Conservation (phyloP, 1,140 invertebrate species). For the Lerema accius region DNA sequence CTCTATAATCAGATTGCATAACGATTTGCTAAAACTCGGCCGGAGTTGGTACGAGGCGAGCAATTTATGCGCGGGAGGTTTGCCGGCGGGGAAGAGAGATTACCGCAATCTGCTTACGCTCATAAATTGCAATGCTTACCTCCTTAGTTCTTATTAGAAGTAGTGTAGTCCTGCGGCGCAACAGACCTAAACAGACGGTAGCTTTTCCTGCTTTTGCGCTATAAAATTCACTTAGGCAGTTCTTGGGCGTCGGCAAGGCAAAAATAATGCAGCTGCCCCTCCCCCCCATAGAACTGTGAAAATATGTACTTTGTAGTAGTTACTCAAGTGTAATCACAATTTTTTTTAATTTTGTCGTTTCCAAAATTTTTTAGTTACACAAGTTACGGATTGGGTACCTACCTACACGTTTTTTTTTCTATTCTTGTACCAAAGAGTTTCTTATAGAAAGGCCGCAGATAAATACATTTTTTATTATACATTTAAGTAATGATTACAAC, state of each 20-base stretch:
- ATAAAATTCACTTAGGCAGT: constrained; percentile 20
- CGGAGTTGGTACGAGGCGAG: constrained; percentile 38
- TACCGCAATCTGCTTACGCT: constrained; percentile 67
- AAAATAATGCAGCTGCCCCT: too few relatives aligned
- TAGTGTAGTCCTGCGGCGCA: constrained; percentile 36
- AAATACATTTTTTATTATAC: too few relatives aligned
- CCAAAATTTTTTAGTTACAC: too few relatives aligned
- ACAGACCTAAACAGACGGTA: constrained; percentile 37
- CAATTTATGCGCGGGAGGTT: constrained; percentile 44
- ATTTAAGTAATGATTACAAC: background rate
- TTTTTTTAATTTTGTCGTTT: too few relatives aligned
- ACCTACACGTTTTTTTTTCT: too few relatives aligned
- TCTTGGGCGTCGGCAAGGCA: too few relatives aligned
- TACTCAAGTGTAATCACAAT: too few relatives aligned
- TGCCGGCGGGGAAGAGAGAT: constrained; percentile 50
- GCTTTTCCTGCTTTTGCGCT: constrained; percentile 13
- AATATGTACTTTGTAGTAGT: too few relatives aligned
- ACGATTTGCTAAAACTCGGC: constrained; percentile 58
- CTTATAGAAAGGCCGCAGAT: too few relatives aligned
- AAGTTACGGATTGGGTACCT: too few relatives aligned
- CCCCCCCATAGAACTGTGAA: too few relatives aligned
- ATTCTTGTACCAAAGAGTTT: too few relatives aligned
- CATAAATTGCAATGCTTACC: constrained; percentile 68
- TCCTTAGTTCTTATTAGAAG: constrained; percentile 52
- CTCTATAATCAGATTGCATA: constrained; percentile 64